Base-by-base conservation (phyloP, 2,113 vertebrate genomes). In the Embiotoca jacksoni region DNA sequence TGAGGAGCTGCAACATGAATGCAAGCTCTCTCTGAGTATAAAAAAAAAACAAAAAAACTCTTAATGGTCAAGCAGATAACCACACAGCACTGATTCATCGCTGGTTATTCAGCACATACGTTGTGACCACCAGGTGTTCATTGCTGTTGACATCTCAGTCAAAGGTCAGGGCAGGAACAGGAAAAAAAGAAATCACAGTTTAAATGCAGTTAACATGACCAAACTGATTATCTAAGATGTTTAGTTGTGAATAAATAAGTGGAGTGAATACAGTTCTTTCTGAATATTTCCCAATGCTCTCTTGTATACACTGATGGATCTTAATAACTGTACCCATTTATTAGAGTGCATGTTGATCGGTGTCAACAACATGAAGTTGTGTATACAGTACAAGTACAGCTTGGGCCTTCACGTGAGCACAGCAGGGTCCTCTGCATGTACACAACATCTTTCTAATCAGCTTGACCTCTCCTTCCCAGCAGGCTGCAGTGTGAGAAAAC, bases 361-460 rank as follows among this genome's bases (percentile, higher is more conserved):
- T 23, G 31, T 54, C 5, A 46, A 54, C 13, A 33, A 62, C 31
- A 14, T 36, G 32, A 55, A 15, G 13, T 11, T 49, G 32, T 47
- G 31, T 41, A 3, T 32, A 46, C 41, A 2, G 39, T 35, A 1
- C 23, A 47, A 54, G 57, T 67, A 77, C 67, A 62, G 71, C 49
- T 78, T 11, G 30, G 71, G 65, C 31, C 66, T 46, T 77, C 78
- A 86, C 8, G 8, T 87, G 77, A 87, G 72, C 66, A 47, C 75
- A 68, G 72, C 73, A 80, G 88, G 76, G 84, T 86, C 53, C 71
- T 72, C 35, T 72, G 77, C 75, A 58, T 23, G 23, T 84, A 74
- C 84, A 81, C 75, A 79, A 30, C 77, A 77, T 52, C 88, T 91
- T 92, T 93, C 92, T 94, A 92, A 93, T 94, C 92, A 90, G 75